phyloP scores from a whole-genome alignment of 2,888 invertebrate species.

The Pasiphila rectangulata region DNA sequence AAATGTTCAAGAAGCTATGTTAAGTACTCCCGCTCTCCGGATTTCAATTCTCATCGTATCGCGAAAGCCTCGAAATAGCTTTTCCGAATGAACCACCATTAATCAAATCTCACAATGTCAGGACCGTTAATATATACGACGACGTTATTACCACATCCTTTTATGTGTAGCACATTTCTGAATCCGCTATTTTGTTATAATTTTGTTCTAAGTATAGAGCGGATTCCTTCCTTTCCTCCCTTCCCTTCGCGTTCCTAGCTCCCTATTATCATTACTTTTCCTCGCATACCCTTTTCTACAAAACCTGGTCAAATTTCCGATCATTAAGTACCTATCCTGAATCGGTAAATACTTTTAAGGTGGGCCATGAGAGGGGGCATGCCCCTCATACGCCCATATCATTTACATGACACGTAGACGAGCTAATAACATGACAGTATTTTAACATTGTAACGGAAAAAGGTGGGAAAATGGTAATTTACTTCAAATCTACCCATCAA shows the following conservation, averaged over 20 bases:
- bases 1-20: slow-evolving; percentile 1
- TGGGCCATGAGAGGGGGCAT: slow-evolving; percentile 26
- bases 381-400: slow-evolving; percentile 28
- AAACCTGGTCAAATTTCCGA: slow-evolving; percentile 11
- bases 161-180: slow-evolving; percentile 19
- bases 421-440: too few species aligned
- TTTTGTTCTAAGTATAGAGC: slow-evolving; percentile 2
- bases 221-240: too few species aligned
- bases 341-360: slow-evolving; percentile 4
- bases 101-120: slow-evolving; percentile 57
- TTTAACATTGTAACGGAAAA: slow-evolving; percentile 38
- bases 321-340: slow-evolving; percentile 4
- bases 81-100: slow-evolving; percentile 49
- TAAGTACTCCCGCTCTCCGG: neutral
- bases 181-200: slow-evolving; percentile 2
- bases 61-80: slow-evolving; percentile 43
- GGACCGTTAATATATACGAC: slow-evolving; percentile 46
- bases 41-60: slow-evolving; percentile 31
- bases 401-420: too few species aligned
- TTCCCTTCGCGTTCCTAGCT: neutral
- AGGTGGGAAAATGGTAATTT: too few species aligned
- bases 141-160: slow-evolving; percentile 37
- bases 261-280: slow-evolving; percentile 4
- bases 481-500: too few species aligned
- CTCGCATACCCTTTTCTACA: neutral